phyloP scores from a whole-genome alignment of 2,797 vertebrate genomes.

The Dendrocincla fuliginosa region DNA sequence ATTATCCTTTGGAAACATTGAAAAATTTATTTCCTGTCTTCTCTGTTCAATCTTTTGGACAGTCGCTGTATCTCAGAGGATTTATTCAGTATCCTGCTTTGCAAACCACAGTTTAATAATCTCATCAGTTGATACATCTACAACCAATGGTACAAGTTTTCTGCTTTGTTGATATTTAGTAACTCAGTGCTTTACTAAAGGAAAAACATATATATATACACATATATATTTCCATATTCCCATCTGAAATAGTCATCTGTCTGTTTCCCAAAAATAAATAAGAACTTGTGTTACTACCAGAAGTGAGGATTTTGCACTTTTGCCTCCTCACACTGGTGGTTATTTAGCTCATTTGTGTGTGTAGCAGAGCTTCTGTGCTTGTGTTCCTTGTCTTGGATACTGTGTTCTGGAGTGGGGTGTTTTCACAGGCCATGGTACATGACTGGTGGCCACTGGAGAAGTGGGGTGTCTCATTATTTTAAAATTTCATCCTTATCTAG shows the following conservation, averaged over 20 bases:
- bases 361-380: background rate
- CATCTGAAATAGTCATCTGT: background rate
- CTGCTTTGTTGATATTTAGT: background rate
- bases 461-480: background rate
- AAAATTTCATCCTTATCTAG: background rate
- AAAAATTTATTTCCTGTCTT: slow-evolving; percentile 26
- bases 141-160: background rate
- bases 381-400: background rate
- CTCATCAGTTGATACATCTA: background rate
- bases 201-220: background rate
- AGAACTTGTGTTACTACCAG: background rate
- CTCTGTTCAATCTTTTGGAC: slow-evolving; percentile 13
- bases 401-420: background rate
- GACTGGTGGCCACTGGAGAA: background rate
- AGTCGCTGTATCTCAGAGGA: background rate
- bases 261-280: background rate
- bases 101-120: background rate
- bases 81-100: background rate
- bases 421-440: background rate
- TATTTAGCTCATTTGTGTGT: background rate
- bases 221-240: background rate
- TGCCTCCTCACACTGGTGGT: background rate
- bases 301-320: background rate
- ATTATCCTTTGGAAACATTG: slow-evolving; percentile 1
- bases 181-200: background rate